Conservation (phyloP, 2,888 invertebrate genomes). For the Noctua janthina region DNA sequence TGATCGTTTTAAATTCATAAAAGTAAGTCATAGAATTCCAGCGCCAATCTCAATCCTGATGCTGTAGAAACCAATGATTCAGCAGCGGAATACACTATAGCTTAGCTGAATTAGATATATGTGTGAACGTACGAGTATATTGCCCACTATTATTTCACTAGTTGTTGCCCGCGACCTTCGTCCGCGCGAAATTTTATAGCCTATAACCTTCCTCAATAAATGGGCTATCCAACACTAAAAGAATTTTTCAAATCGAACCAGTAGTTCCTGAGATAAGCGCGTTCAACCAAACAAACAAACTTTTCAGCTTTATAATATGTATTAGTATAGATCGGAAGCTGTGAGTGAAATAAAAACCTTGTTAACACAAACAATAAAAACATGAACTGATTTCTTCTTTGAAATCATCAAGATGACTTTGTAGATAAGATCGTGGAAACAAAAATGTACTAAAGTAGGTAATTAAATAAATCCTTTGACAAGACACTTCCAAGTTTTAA, state of each 20-base stretch:
- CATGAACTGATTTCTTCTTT: constrained; percentile 4
- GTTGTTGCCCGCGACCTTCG: too few relatives aligned
- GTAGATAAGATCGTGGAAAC: constrained; percentile 25
- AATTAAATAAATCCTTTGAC: neutral
- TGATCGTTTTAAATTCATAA: neutral
- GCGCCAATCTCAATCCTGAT: neutral
- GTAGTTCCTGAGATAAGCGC: too few relatives aligned
- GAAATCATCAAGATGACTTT: constrained; percentile 38
- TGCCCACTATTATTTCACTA: too few relatives aligned
- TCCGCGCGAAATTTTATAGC: too few relatives aligned
- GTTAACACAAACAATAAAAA: neutral
- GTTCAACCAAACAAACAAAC: too few relatives aligned
- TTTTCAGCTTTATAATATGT: too few relatives aligned
- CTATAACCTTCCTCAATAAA: too few relatives aligned
- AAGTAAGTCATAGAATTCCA: neutral
- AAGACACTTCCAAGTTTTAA: neutral
- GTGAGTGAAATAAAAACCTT: constrained; percentile 14
- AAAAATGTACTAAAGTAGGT: neutral
- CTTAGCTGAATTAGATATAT: neutral
- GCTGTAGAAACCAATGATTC: neutral
- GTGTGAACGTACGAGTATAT: neutral
- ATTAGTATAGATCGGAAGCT: neutral
- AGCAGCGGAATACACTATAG: constrained; percentile 9
- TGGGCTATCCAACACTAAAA: too few relatives aligned
- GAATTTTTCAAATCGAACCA: too few relatives aligned